phyloP scores from a whole-genome alignment of 2,888 invertebrate genomes.

The Hyles lineata region DNA sequence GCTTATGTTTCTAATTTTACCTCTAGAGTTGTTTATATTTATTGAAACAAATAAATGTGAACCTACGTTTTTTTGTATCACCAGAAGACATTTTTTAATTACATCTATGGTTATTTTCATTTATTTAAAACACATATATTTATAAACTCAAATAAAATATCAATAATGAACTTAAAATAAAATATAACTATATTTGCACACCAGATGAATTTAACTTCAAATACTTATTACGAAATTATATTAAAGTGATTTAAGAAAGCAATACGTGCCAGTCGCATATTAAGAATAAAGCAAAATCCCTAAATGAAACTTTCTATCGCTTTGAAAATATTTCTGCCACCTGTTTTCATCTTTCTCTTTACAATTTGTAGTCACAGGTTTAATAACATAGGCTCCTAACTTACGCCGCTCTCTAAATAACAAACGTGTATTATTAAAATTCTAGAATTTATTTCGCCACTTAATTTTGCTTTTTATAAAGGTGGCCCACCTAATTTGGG shows the following conservation, averaged over 20 bases:
- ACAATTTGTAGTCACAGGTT: slow-evolving; percentile 31
- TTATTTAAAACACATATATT: too few relatives aligned
- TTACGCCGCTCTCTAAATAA: slow-evolving; percentile 4
- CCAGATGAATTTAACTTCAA: too few relatives aligned
- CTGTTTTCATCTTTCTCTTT: not conserved
- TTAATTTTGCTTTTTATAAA: slow-evolving; percentile 33
- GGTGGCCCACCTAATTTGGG: slow-evolving; percentile 33
- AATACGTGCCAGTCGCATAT: not conserved
- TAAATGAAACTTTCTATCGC: not conserved
- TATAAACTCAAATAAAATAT: too few relatives aligned
- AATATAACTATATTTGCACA: too few relatives aligned
- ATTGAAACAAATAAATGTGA: too few relatives aligned
- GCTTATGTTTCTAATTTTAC: slow-evolving; percentile 15
- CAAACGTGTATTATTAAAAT: slow-evolving; percentile 27
- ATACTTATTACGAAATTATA: too few relatives aligned
- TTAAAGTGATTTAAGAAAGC: not conserved
- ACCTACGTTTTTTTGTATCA: too few relatives aligned
- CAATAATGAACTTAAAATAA: too few relatives aligned
- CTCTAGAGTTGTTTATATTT: not conserved
- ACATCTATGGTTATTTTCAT: too few relatives aligned
- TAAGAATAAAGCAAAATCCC: not conserved
- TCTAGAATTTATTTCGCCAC: slow-evolving; percentile 30
- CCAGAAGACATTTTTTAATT: too few relatives aligned
- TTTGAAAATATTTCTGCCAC: slow-evolving; percentile 5
- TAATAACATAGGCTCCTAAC: slow-evolving; percentile 31